These are phyloP conservation scores for Andrena trimmerana DNA, from an alignment of 2,888 invertebrate species.

Conservation along the genomic window DNA sequence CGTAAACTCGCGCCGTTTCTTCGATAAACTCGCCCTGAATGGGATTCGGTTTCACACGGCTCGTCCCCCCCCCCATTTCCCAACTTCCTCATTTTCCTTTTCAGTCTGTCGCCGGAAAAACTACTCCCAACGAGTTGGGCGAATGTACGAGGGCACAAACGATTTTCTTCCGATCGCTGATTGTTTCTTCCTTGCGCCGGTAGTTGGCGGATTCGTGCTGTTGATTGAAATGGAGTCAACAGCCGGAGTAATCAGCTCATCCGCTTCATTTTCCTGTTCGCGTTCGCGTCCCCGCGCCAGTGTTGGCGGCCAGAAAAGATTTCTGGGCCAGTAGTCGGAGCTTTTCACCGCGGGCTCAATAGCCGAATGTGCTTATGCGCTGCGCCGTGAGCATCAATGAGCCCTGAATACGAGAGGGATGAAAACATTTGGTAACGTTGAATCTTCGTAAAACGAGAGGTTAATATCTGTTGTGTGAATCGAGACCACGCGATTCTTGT, in stretches of 20 bases:
- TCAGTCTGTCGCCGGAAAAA: not conserved
- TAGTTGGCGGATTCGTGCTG: constrained; percentile 18
- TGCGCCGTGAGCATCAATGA: constrained; percentile 29
- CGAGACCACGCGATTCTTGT: constrained; percentile 2
- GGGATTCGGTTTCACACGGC: constrained; percentile 15
- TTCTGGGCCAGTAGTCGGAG: constrained; percentile 22
- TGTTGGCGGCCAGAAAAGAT: constrained; percentile 22
- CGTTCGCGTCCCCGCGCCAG: not conserved
- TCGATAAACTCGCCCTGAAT: constrained; percentile 1
- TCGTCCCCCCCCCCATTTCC: not conserved
- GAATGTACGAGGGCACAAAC: constrained; percentile 16
- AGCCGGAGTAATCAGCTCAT: constrained; percentile 46
- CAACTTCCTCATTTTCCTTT: not conserved
- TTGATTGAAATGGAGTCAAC: constrained; percentile 44
- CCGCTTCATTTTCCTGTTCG: not conserved
- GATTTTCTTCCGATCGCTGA: constrained; percentile 19
- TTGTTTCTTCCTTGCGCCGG: not conserved
- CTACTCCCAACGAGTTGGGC: not conserved
- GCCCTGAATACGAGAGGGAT: constrained; percentile 11
- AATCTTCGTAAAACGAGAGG: constrained; percentile 14
- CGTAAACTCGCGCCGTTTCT: constrained; percentile 5
- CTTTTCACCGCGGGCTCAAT: constrained; percentile 71
- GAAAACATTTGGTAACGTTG: constrained; percentile 34
- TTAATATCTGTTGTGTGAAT: constrained; percentile 37
- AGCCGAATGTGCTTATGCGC: constrained; percentile 70